phyloP scores from a whole-genome alignment of 92 coral and sea anemone species.

The Zoanthus gigantus region DNA sequence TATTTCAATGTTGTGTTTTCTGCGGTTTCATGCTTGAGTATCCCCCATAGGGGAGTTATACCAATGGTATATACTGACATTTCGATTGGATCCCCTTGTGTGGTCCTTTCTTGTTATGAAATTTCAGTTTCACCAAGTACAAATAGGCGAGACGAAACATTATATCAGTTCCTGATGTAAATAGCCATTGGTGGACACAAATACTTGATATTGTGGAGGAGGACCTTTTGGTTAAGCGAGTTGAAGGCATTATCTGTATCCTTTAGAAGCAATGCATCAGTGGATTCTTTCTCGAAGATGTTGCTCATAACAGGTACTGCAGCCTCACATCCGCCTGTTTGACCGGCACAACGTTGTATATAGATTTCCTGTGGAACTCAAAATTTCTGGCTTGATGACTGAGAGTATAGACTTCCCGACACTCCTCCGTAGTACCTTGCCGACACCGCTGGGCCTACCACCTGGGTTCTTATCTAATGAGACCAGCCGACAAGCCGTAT shows the following conservation, averaged over 20 bases:
- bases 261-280: constrained; percentile 7
- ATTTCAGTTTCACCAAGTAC: no score
- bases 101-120: constrained; percentile 45
- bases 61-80: not conserved
- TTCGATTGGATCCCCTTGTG: constrained; percentile 34
- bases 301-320: constrained; percentile 46
- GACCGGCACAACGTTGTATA: not conserved
- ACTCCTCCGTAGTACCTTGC: not conserved
- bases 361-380: not conserved
- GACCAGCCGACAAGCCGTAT: not conserved
- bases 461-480: not conserved
- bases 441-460: not conserved
- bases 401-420: not conserved
- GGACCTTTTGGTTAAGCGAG: no score
- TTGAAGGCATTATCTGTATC: no score
- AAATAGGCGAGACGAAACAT: no score
- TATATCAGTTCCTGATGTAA: no score
- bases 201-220: no score
- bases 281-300: constrained; percentile 23
- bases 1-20: not conserved
- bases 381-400: not conserved
- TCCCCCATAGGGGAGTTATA: not conserved
- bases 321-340: constrained; percentile 22
- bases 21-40: not conserved
- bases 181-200: no score